Percentiles rank a stretch among this genome's conserved stretches.
These are phyloP conservation scores for Oostethus manadensis DNA, from an alignment of 2,113 vertebrate species.

Conservation along the genomic window DNA sequence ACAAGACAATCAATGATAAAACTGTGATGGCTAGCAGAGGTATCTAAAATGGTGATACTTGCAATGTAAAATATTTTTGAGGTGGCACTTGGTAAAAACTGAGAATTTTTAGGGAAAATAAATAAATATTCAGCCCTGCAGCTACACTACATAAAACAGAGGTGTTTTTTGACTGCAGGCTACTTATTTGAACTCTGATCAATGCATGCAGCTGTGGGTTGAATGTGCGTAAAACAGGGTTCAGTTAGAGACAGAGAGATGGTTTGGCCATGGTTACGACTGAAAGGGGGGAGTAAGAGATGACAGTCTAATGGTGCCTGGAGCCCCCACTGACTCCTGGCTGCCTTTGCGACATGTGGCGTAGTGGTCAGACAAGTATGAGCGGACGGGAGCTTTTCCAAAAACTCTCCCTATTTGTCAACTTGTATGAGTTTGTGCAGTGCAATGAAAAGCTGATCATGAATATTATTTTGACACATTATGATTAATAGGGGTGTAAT, in stretches of 20 bases:
- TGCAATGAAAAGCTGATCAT: constrained; percentile 17
- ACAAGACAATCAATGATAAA: no score
- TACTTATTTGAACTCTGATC: constrained; percentile 8
- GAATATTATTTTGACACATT: constrained; percentile 1
- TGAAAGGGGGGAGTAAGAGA: constrained; percentile 23
- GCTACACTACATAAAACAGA: neutral
- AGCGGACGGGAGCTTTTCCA: constrained; percentile 16
- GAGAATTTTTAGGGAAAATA: neutral
- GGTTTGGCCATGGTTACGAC: constrained; percentile 17
- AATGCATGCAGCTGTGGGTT: constrained; percentile 9
- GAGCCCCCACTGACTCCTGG: constrained; percentile 37
- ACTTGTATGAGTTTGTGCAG: neutral
- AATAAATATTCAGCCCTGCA: neutral
- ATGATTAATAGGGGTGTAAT: neutral
- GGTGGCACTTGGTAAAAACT: no score
- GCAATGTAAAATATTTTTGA: no score
- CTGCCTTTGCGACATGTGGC: constrained; percentile 42
- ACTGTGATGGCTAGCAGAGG: no score
- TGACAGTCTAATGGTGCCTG: constrained; percentile 29
- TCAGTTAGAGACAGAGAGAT: constrained; percentile 3
- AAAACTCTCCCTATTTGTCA: constrained; percentile 7
- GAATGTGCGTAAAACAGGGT: constrained; percentile 10
- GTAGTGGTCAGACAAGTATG: constrained; percentile 27
- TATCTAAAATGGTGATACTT: no score
- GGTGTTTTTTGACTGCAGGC: neutral